A percentile compares a stretch with the other conserved stretches of the same genome.
Conservation (phyloP, 1,140 invertebrate genomes). For the Brachionus asplanchnoidis region DNA sequence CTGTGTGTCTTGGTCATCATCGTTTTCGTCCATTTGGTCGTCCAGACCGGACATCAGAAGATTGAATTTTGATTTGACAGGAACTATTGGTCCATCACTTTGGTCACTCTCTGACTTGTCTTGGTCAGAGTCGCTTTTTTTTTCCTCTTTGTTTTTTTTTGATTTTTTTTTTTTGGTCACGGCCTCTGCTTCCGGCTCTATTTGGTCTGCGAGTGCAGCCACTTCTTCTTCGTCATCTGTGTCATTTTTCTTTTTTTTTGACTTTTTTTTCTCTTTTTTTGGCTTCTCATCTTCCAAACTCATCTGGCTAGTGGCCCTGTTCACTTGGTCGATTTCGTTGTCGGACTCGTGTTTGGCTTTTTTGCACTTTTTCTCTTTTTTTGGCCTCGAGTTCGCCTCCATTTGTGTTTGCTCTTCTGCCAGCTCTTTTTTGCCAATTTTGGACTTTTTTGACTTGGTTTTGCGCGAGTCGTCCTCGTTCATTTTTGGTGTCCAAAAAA, state of each 20-base stretch:
- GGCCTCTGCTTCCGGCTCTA: neutral
- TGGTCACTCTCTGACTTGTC: neutral
- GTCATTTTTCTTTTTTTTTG: neutral
- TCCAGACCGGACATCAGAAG: neutral
- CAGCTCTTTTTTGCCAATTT: neutral
- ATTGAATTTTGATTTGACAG: neutral
- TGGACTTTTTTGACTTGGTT: neutral
- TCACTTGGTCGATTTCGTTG: neutral
- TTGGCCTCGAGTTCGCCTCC: neutral
- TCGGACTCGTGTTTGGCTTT: neutral
- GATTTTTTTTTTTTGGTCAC: neutral
- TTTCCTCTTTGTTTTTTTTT: neutral
- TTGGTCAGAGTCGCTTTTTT: neutral
- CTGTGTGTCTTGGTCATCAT: neutral
- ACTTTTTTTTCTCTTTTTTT: neutral
- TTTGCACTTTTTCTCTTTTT: constrained; percentile 1
- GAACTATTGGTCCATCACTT: neutral
- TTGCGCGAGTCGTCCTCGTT: neutral
- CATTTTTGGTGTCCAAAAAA: neutral
- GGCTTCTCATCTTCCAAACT: neutral
- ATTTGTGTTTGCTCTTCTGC: neutral
- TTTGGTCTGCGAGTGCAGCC: neutral
- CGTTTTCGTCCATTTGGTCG: neutral
- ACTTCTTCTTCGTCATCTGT: neutral
- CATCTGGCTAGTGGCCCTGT: neutral